Evolutionary conservation across 2,113 vertebrate species (phyloP).

Genomic region (Cavia porcellus): DNA sequence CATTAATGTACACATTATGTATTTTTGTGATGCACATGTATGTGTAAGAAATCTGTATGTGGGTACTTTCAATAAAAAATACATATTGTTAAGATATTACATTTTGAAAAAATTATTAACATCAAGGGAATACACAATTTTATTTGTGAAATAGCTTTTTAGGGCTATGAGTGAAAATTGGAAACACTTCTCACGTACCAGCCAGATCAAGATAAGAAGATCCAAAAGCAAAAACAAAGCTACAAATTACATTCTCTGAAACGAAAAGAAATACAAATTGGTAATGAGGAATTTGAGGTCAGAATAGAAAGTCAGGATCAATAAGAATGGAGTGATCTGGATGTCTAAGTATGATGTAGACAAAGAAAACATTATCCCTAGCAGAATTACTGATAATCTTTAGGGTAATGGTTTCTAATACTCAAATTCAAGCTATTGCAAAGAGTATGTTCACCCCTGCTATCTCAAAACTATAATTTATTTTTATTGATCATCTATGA

Average conservation of each 20-base stretch:
- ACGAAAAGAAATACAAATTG: not conserved
- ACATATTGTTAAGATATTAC: not conserved
- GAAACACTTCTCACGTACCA: not conserved
- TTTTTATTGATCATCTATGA: not conserved
- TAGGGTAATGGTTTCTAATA: not conserved
- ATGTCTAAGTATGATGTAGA: not conserved
- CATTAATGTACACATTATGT: not conserved
- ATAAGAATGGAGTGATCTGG: not conserved
- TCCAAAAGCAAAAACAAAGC: not conserved
- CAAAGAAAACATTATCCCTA: not conserved
- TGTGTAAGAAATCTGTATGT: not conserved
- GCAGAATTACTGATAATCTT: not conserved
- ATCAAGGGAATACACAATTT: not conserved
- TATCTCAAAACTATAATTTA: not conserved
- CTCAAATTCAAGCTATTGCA: not conserved
- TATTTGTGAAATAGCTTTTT: not conserved
- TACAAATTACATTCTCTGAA: not conserved
- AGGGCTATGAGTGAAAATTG: not conserved
- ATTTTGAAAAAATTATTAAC: not conserved
- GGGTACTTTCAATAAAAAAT: not conserved
- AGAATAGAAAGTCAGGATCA: not conserved
- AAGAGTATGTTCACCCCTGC: not conserved
- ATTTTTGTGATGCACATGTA: not conserved
- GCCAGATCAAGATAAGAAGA: not conserved
- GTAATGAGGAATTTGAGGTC: not conserved